Evolutionary conservation across 2,113 vertebrate genomes (phyloP), one percentile per base, ranked within the genome.

Genomic region (Otolemur garnettii): DNA sequence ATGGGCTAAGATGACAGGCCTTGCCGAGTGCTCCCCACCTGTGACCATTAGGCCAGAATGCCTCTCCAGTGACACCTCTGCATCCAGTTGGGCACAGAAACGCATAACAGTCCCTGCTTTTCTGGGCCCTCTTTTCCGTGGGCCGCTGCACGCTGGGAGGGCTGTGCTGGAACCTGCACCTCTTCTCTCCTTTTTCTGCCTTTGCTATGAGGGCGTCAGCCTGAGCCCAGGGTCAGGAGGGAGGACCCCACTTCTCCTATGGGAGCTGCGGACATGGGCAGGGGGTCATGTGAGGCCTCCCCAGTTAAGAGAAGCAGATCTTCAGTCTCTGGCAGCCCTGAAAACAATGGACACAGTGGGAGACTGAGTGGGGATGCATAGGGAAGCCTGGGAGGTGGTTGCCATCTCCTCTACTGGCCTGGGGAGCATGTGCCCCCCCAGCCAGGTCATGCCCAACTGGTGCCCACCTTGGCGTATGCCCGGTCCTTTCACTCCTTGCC

Each of bases 361-460:
- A 12, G 84, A n/a, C 12, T 0, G 12, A 22, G 12, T 38, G 0
- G 2, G 38, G 71, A 7, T 38, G 22, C 24, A 30, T n/a, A 79
- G 21, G 38, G 28, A 59, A 53, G 50, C 10, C 30, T 53, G 11
- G 30, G 68, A 50, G 5, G 4, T 15, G 5, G 21, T 10, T 28
- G 53, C 22, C 18, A 7, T 53, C 59, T 15, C 9, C 33, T 19
- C 38, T 33, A 4, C 33, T 8, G 24, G 8, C 55, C 0, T 2
- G 66, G 45, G 19, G 18, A 30, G 22, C 77, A 10, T 0, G 3
- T 4, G 57, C 57, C 33, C 6, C 35, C 18, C 0, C 5, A 17
- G 90, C 15, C 6, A 60, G 42, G 3, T 26, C 0, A 4, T 7
- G 59, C 15, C 17, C 12, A 8, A 4, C 62, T 26, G 35, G 28